Base-by-base conservation (phyloP, 2,113 vertebrate species). In the Saguinus imperator region DNA sequence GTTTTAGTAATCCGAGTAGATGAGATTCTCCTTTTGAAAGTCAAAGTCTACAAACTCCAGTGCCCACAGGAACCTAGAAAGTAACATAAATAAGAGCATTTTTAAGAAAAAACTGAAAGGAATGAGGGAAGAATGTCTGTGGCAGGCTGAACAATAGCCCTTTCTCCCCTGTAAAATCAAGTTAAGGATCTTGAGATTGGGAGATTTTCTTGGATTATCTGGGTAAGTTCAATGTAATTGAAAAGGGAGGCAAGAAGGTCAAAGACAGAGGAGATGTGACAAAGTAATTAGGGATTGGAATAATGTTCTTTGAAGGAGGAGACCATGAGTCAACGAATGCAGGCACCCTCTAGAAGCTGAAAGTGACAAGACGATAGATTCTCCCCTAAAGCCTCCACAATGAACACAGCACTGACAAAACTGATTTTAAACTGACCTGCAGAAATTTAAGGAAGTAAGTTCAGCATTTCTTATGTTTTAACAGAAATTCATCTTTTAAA, bases 401-500 rank as follows among this genome's bases (percentile, higher is more conserved):
- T 29, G 11, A 37, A 81, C 8, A 37, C 4, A 87, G 50, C 8
- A 35, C n/a, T 48, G 43, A 11, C 27, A 75, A 82, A 7, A 61
- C 29, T 50, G 20, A 50, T 82, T 75, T 81, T 90, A 43, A 58
- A 58, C 5, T 37, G 35, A 58, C 29, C 4, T 75, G 52, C 55
- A 73, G 64, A 89, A 58, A 14, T 32, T 11, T 48, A 16, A 66
- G 55, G 50, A 37, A 68, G 43, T 91, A 95, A 73, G 75, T 73
- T 32, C 87, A 57, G 27, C 61, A 64, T 64, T 29, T 52, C 52
- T 52, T 64, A 35, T 52, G 32, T 52, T 72, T 52, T 52, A 61
- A 84, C 37, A 50, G 18, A 85, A 95, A 91, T 91, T 85, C 37
- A 92, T 27, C 40, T n/a, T 94, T 52, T 68, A 66, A 87, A 50